Conservation (phyloP, 2,113 vertebrate species). For the Platichthys stellatus region DNA sequence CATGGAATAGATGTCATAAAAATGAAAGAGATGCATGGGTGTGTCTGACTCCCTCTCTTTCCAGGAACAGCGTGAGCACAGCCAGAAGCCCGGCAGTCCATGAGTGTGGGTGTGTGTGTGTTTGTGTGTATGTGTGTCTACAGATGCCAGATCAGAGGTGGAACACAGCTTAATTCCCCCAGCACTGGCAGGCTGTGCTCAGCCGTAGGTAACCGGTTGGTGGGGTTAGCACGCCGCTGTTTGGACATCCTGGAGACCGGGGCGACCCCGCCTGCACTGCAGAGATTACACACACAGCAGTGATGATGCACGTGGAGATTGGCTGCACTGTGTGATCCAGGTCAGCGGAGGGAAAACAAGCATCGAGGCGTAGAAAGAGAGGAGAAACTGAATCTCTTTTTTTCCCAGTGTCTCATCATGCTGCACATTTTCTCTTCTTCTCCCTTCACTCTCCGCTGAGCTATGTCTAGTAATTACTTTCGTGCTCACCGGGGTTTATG, state of each 20-base stretch:
- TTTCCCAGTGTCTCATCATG: not conserved
- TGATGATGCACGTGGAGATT: not conserved
- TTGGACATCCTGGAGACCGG: constrained; percentile 46
- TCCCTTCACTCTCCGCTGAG: constrained; percentile 3
- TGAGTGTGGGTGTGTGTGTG: constrained; percentile 12
- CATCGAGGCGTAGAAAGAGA: not conserved
- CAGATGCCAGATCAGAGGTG: constrained; percentile 61
- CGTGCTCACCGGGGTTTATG: constrained; percentile 11
- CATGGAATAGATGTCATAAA: constrained; percentile 11
- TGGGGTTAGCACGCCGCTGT: constrained; percentile 14
- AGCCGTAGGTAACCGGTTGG: constrained; percentile 32
- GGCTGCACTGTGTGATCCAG: constrained; percentile 10
- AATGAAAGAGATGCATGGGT: not conserved
- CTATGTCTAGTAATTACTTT: constrained; percentile 31
- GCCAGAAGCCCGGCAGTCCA: constrained; percentile 3
- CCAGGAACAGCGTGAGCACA: constrained; percentile 36
- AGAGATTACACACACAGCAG: constrained; percentile 15
- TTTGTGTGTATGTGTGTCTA: constrained; percentile 10
- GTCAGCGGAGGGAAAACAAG: not conserved
- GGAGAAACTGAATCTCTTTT: not conserved
- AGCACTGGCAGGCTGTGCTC: constrained; percentile 40
- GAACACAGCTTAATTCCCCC: constrained; percentile 56
- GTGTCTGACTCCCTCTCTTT: constrained; percentile 38
- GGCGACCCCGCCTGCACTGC: constrained; percentile 7
- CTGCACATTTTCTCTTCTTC: not conserved